phyloP scores from a whole-genome alignment of 2,888 invertebrate species.

The Caenorhabditis panamensis region DNA sequence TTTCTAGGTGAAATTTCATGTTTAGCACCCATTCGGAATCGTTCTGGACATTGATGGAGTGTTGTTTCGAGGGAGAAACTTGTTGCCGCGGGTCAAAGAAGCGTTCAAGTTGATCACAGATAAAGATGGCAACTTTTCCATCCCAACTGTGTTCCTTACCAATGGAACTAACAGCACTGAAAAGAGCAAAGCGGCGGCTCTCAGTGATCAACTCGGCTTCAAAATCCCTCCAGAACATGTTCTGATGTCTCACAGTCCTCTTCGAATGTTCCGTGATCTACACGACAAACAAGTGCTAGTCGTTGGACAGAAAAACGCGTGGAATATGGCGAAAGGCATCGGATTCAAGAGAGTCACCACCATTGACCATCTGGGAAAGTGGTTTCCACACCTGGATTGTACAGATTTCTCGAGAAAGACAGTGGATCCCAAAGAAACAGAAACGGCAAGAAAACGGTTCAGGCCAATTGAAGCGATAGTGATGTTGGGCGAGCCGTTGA shows the following conservation, averaged over 20 bases:
- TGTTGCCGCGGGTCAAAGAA: conserved; percentile 85
- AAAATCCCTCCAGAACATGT: conserved; percentile 82
- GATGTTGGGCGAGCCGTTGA: conserved; percentile 86
- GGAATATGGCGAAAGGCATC: conserved; percentile 84
- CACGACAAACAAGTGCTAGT: conserved; percentile 85
- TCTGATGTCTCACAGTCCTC: conserved; percentile 86
- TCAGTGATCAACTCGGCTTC: conserved; percentile 85
- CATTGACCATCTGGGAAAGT: conserved; percentile 84
- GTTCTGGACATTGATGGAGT: conserved; percentile 87
- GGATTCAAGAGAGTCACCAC: conserved; percentile 85
- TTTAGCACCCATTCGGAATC: conserved; percentile 84
- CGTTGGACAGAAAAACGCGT: conserved; percentile 85
- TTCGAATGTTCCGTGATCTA: conserved; percentile 85
- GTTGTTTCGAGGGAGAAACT: conserved; percentile 85
- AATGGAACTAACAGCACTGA: conserved; percentile 85
- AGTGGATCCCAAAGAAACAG: conserved; percentile 59
- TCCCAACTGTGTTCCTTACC: conserved; percentile 85
- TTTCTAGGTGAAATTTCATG: not conserved
- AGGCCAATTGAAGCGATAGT: conserved; percentile 83
- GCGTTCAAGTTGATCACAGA: conserved; percentile 84
- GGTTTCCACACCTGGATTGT: conserved; percentile 85
- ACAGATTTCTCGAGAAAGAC: conserved; percentile 83
- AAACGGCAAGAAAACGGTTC: conserved; percentile 58
- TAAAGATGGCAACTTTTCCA: conserved; percentile 84
- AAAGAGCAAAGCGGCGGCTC: conserved; percentile 84